phyloP scores from a whole-genome alignment of 1,140 invertebrate genomes.

The Acromyrmex charruanus region DNA sequence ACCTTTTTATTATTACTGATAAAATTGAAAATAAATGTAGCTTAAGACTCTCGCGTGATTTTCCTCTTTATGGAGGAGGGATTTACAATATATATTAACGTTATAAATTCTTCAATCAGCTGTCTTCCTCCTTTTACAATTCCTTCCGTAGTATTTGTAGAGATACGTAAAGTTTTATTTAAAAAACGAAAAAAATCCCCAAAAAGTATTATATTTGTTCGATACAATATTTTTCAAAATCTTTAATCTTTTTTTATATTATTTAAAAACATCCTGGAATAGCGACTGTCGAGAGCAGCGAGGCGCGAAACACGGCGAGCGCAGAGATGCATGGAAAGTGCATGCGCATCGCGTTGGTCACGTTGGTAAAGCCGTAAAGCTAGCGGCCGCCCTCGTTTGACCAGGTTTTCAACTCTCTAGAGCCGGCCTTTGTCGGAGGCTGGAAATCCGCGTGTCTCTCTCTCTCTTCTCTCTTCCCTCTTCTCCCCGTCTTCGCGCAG shows the following conservation, averaged over 20 bases:
- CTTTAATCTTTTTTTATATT: neutral
- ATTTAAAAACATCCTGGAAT: slow-evolving; percentile 11
- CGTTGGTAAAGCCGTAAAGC: slow-evolving; percentile 68
- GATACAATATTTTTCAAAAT: neutral
- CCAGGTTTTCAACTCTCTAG: slow-evolving; percentile 69
- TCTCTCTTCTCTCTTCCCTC: neutral
- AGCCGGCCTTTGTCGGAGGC: slow-evolving; percentile 65
- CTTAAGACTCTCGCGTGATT: neutral
- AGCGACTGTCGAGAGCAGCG: neutral
- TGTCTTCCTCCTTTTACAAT: no score
- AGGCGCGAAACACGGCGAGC: slow-evolving; percentile 10
- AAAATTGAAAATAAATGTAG: neutral
- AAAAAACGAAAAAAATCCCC: neutral
- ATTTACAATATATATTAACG: neutral
- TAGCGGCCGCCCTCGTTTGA: slow-evolving; percentile 70
- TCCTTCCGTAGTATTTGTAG: neutral
- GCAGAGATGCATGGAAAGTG: slow-evolving; percentile 64
- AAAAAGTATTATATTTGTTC: neutral
- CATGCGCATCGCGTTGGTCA: slow-evolving; percentile 58
- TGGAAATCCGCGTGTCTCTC: slow-evolving; percentile 17
- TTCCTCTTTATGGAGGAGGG: neutral
- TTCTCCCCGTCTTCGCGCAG: neutral
- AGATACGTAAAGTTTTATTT: slow-evolving; percentile 1
- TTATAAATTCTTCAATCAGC: neutral
- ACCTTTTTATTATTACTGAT: neutral